Conservation (phyloP, 2,113 vertebrate genomes). For the Elaphurus davidianus region DNA sequence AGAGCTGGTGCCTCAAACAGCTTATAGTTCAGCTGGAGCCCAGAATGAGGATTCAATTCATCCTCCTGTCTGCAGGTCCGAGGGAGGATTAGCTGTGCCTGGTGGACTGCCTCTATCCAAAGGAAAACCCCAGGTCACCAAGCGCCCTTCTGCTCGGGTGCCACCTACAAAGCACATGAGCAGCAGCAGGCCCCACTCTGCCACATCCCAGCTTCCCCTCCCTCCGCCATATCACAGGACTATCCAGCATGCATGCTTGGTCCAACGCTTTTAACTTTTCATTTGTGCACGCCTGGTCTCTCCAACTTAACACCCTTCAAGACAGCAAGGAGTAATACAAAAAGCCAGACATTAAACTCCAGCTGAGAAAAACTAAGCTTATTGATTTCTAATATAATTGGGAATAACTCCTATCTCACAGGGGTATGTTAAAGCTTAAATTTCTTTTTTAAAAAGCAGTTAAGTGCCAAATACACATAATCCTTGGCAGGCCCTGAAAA, state of each 20-base stretch:
- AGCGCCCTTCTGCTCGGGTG: background rate
- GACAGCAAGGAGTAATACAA: background rate
- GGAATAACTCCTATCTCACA: background rate
- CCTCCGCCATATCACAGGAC: background rate
- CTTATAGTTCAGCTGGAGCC: background rate
- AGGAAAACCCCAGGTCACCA: background rate
- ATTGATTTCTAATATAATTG: background rate
- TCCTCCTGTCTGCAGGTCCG: background rate
- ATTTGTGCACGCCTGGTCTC: background rate
- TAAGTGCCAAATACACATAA: background rate
- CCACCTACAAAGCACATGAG: rapidly evolving
- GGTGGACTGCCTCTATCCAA: background rate
- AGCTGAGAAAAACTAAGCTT: background rate
- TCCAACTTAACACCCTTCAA: background rate
- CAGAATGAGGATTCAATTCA: background rate
- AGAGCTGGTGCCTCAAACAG: background rate
- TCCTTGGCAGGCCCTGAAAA: background rate
- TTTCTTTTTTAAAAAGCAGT: background rate
- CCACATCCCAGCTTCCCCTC: too few relatives aligned
- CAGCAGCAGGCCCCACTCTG: background rate
- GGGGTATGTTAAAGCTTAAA: background rate
- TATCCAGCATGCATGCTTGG: background rate
- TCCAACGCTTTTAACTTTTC: background rate
- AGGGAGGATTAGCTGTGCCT: background rate
- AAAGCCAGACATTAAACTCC: background rate